Base-by-base conservation (phyloP, 2,797 vertebrate genomes). In the Adelosebastes latens region DNA sequence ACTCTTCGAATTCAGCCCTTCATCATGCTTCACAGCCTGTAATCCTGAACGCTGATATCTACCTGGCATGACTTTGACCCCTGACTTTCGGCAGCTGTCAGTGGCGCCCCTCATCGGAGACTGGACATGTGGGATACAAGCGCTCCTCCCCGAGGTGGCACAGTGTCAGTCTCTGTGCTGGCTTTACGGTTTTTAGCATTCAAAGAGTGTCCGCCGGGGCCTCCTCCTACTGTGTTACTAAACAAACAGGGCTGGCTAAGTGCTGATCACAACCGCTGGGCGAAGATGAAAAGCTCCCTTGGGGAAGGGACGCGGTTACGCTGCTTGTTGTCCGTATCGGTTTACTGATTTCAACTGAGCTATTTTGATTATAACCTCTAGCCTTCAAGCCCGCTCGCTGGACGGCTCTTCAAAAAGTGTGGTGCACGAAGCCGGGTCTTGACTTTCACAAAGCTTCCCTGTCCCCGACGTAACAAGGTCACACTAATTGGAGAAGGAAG, bases 401-500 rank as follows among this genome's bases (percentile, higher is more conserved):
- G 34, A 31, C 78, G 3, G 65, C 83, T 80, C 34, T 66, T 80
- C 79, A 90, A 62, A 86, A 88, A 90, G 86, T 62, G 79, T 34
- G 58, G 46, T n/a, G 79, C 63, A 42, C 42, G 65, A 68, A 80
- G 82, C 65, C 49, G 14, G 60, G 70, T 87, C 90, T 92, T 90
- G 88, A 92, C 86, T 92, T 94, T 92, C 89, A 89, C 85, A 80
- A 76, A 75, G 86, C 86, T 76, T 52, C 72, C 71, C 68, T 16
- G 68, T 83, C 85, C 82, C 34, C 64, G 79, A 61, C 24, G 73
- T 83, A 95, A 94, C 93, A 94, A 95, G 94, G 93, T 96, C 93
- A 88, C 82, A 80, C 89, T 95, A 95, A 96, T 96, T 94, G 93
- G 86, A 91, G 89, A 68, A 88, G 94, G 91, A 94, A 95, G 92